phyloP scores from a whole-genome alignment of 2,888 invertebrate genomes.

The Cacoxenus indagator region DNA sequence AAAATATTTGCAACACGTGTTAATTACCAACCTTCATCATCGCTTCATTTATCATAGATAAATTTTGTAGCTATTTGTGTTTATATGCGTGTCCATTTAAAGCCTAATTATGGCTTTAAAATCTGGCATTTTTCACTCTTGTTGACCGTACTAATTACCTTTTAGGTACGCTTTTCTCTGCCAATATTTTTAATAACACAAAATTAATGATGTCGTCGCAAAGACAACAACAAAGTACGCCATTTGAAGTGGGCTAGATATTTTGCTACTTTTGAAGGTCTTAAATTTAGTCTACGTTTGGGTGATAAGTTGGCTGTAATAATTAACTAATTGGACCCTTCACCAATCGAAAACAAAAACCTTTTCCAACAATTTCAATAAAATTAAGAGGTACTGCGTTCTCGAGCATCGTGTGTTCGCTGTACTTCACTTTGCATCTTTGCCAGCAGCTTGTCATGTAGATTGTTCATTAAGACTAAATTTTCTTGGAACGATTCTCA shows the following conservation, averaged over 20 bases:
- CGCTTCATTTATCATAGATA: conserved; percentile 21
- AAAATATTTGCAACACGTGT: conserved; percentile 26
- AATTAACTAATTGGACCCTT: too few relatives aligned
- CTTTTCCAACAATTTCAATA: too few relatives aligned
- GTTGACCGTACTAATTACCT: not conserved
- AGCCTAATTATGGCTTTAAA: not conserved
- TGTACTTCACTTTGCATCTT: too few relatives aligned
- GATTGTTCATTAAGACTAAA: too few relatives aligned
- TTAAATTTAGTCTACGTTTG: too few relatives aligned
- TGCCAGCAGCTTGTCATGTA: too few relatives aligned
- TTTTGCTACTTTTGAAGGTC: not conserved
- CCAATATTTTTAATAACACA: not conserved
- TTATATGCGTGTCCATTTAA: not conserved
- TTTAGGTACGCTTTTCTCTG: not conserved
- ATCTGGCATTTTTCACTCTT: not conserved
- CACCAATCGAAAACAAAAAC: too few relatives aligned
- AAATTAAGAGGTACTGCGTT: too few relatives aligned
- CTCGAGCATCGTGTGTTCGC: too few relatives aligned
- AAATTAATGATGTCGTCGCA: not conserved
- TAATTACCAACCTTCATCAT: too few relatives aligned
- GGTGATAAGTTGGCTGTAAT: too few relatives aligned
- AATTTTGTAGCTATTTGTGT: not conserved
- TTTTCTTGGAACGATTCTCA: too few relatives aligned
- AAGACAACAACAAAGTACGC: not conserved
- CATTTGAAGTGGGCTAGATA: not conserved